Conservation (phyloP, 2,888 invertebrate genomes). For the Eucriotettix oculatus region DNA sequence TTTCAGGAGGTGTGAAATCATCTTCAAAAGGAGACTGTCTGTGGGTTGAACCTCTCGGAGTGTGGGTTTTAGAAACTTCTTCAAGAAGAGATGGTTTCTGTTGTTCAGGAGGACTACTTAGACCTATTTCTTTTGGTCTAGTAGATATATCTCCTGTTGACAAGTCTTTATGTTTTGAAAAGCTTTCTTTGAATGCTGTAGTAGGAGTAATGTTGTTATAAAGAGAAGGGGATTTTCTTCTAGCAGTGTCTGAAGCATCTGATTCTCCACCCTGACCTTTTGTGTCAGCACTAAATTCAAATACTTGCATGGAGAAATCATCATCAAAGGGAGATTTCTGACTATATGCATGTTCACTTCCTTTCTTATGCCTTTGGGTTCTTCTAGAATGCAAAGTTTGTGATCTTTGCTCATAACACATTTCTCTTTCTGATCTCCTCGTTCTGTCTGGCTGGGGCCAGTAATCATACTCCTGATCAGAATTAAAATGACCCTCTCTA, state of each 20-base stretch:
- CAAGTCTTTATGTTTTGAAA: constrained; percentile 1
- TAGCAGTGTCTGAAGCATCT: constrained; percentile 6
- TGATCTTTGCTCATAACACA: constrained; percentile 22
- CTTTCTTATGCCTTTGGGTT: constrained; percentile 10
- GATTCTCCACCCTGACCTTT: constrained; percentile 7
- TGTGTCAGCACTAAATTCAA: constrained; percentile 21
- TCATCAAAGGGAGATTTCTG: constrained; percentile 42
- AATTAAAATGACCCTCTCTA: constrained; percentile 24
- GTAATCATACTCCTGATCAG: constrained; percentile 10
- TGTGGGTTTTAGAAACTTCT: constrained; percentile 1
- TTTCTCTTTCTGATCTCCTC: constrained; percentile 20
- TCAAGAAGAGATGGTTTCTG: constrained; percentile 16
- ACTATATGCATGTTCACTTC: constrained; percentile 6
- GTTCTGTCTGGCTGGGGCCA: constrained; percentile 21
- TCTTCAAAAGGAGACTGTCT: constrained; percentile 47
- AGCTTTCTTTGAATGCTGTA: constrained; percentile 2
- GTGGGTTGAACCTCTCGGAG: constrained; percentile 9
- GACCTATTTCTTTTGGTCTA: constrained; percentile 2
- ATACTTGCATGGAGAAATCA: constrained; percentile 34
- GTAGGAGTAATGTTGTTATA: constrained; percentile 1
- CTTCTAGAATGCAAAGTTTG: constrained; percentile 17
- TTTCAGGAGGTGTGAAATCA: constrained; percentile 37
- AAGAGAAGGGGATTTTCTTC: constrained; percentile 5
- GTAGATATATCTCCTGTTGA: background rate
- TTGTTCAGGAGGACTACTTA: constrained; percentile 10